Conservation (phyloP, 2,113 vertebrate genomes). For the Helogale parvula region DNA sequence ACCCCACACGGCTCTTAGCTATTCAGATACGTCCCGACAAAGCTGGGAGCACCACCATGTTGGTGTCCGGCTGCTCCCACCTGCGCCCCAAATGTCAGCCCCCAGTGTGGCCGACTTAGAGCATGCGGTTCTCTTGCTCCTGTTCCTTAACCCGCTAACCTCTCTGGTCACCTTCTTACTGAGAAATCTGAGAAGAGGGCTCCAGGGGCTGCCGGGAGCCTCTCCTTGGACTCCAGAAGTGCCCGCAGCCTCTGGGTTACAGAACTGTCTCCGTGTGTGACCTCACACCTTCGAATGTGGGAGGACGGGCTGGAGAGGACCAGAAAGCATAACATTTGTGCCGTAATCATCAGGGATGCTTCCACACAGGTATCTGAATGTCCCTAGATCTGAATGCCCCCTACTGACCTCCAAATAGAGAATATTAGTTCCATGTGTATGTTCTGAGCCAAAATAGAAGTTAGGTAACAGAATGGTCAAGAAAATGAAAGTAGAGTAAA, state of each 20-base stretch:
- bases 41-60: background rate
- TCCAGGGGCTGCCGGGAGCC: background rate
- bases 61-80: background rate
- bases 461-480: background rate
- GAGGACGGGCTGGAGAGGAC: background rate
- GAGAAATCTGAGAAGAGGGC: background rate
- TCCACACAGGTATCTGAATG: background rate
- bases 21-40: background rate
- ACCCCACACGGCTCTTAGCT: too few relatives aligned
- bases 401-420: background rate
- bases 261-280: background rate
- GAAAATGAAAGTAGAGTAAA: background rate
- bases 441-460: background rate
- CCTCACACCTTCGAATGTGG: background rate
- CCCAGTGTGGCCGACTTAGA: background rate
- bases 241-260: background rate
- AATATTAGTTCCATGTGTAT: background rate
- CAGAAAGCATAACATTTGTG: too few relatives aligned
- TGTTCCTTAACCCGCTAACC: background rate
- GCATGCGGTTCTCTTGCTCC: background rate
- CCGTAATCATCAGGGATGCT: rapidly evolving
- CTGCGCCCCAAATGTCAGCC: background rate
- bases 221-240: background rate
- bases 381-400: background rate
- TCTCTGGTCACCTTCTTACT: background rate